Base-by-base conservation (phyloP, 2,797 vertebrate genomes). In the Artibeus jamaicensis region DNA sequence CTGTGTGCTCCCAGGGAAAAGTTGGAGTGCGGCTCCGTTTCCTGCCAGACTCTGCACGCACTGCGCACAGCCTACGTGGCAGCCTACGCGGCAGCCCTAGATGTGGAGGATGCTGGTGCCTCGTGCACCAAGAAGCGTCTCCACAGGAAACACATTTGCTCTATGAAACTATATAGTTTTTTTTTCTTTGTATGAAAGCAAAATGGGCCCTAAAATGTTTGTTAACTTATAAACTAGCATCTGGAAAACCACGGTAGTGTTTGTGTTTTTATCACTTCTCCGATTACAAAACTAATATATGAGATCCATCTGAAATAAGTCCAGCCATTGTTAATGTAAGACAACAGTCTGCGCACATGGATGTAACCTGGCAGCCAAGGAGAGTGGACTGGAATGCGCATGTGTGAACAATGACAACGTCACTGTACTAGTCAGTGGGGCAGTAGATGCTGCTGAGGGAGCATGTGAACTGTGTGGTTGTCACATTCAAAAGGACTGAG, bases 171-270 rank as follows among this genome's bases (percentile, higher is more conserved):
- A 6, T 37, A 32, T 0, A 65, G 32, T 74, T 79, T 78, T 81
- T 81, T 48, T 87, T 39, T 19, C 32, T 39, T 90, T 82, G 3
- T 70, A 91, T 73, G 37, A 92, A 74, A 82, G 24, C n/a, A 90
- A 70, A 87, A 73, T 18, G 26, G 22, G n/a, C 7, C 74, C 44
- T 65, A 53, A 85, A 91, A 46, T 39, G 24, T 76, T 68, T 76
- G 34, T 22, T 90, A 37, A 97, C 71, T 89, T 89, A 50, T 57
- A 93, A 92, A 87, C 62, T n/a, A 48, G 84, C 65, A 96, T 78
- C 85, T 78, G 55, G 68, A 94, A 96, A 93, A 83, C 34, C 37
- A 83, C 2, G 53, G 32, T 26, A 71, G 32, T 76, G n/a, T 15
- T 62, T 37, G 22, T 8, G 65, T 77, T 88, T 59, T 65, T 55